phyloP scores from a whole-genome alignment of 2,797 vertebrate species.

The Mastacembelus armatus region DNA sequence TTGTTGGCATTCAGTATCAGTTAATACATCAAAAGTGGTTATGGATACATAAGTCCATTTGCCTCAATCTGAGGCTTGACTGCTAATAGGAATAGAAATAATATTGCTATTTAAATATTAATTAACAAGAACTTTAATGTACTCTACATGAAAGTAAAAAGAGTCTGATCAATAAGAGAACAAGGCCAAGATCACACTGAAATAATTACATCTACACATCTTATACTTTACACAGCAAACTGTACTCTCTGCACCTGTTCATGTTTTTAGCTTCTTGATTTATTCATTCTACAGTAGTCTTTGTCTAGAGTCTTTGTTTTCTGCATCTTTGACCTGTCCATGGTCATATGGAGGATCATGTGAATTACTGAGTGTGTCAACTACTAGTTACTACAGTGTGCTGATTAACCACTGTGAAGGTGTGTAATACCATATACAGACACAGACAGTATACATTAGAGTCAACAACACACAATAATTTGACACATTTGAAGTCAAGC shows the following conservation, averaged over 20 bases:
- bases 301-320: no score
- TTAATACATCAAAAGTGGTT: no score
- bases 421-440: neutral
- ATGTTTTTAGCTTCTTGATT: neutral
- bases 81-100: no score
- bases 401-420: neutral
- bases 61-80: neutral
- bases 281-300: no score
- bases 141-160: no score
- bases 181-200: neutral
- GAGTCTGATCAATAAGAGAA: neutral
- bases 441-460: slow-evolving; percentile 15
- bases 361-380: neutral
- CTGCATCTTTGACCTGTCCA: slow-evolving; percentile 6
- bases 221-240: neutral
- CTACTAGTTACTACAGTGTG: neutral
- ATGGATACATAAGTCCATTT: no score
- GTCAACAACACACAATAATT: slow-evolving; percentile 2
- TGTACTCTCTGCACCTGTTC: neutral
- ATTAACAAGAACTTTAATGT: slow-evolving; percentile 1
- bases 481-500: slow-evolving; percentile 29
- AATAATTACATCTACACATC: neutral
- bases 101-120: neutral
- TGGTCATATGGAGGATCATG: neutral
- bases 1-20: no score